Evolutionary conservation across 23 tunicate species (phyloP).

Genomic region (Styela plicata): DNA sequence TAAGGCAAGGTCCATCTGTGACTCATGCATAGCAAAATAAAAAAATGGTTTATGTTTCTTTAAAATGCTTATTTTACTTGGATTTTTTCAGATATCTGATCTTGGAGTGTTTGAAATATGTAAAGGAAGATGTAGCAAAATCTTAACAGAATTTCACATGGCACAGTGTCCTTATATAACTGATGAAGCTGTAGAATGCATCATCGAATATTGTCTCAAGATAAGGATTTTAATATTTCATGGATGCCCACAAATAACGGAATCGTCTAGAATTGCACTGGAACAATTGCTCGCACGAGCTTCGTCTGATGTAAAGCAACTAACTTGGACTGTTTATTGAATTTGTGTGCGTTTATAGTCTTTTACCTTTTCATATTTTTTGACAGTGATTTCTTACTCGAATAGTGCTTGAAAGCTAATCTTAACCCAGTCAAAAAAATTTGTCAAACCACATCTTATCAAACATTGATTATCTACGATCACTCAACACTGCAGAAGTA

Average conservation of each 20-base stretch:
- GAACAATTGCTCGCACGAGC: conserved; percentile 8
- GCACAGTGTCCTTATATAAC: conserved; percentile 50
- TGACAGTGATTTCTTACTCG: too few relatives aligned
- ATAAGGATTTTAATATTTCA: conserved; percentile 56
- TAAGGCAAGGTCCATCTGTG: too few relatives aligned
- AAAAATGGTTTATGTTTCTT: too few relatives aligned
- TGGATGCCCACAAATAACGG: conserved; percentile 71
- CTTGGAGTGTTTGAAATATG: conserved; percentile 42
- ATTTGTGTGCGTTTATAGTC: too few relatives aligned
- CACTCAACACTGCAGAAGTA: too few relatives aligned
- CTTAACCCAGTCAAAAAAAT: too few relatives aligned
- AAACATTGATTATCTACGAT: too few relatives aligned
- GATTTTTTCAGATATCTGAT: conserved; percentile 65
- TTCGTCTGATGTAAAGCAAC: conserved; percentile 35
- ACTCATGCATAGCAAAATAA: too few relatives aligned
- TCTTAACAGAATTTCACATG: conserved; percentile 58
- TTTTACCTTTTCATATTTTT: background rate
- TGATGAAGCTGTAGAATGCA: conserved; percentile 45
- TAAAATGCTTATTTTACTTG: too few relatives aligned
- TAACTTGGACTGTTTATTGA: conserved; percentile 79
- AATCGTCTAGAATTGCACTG: conserved; percentile 11
- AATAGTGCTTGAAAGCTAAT: too few relatives aligned
- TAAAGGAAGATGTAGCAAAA: conserved; percentile 18
- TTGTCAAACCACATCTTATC: too few relatives aligned
- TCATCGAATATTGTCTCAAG: conserved; percentile 28